Percentiles rank a stretch among this genome's conserved stretches.
Conservation (phyloP, 2,888 invertebrate genomes). For the Lasioglossum marginatum region DNA sequence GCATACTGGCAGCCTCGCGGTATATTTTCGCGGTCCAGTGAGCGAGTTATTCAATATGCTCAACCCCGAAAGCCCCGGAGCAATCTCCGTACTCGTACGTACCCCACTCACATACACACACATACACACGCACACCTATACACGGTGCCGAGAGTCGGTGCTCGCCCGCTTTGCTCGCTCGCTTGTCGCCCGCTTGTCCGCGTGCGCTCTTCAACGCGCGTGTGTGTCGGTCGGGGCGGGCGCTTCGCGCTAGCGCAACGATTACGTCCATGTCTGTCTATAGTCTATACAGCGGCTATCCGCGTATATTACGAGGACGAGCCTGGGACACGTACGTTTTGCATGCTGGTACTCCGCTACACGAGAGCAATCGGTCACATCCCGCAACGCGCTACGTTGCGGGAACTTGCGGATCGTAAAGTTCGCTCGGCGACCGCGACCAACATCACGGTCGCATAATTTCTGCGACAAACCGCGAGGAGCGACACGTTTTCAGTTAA, state of each 20-base stretch:
- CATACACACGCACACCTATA: background rate
- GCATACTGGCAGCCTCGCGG: constrained; percentile 78
- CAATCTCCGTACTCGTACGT: constrained; percentile 79
- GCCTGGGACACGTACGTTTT: constrained; percentile 58
- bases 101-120: constrained; percentile 37
- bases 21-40: constrained; percentile 85
- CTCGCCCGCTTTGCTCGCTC: background rate
- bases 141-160: background rate
- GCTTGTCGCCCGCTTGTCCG: background rate
- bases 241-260: constrained; percentile 14
- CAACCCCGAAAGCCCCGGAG: constrained; percentile 83
- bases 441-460: background rate
- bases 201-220: background rate
- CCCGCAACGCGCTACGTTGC: constrained; percentile 36
- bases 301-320: constrained; percentile 56
- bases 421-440: constrained; percentile 24
- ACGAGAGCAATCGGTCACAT: constrained; percentile 58
- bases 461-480: background rate
- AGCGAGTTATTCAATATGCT: constrained; percentile 85
- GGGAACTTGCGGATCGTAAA: constrained; percentile 44
- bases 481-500: background rate
- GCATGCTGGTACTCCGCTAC: constrained; percentile 32
- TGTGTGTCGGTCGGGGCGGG: background rate
- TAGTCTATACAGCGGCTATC: constrained; percentile 26
- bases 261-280: constrained; percentile 27